Evolutionary conservation across 2,113 vertebrate species (phyloP).

Genomic region (Mixornis gularis): DNA sequence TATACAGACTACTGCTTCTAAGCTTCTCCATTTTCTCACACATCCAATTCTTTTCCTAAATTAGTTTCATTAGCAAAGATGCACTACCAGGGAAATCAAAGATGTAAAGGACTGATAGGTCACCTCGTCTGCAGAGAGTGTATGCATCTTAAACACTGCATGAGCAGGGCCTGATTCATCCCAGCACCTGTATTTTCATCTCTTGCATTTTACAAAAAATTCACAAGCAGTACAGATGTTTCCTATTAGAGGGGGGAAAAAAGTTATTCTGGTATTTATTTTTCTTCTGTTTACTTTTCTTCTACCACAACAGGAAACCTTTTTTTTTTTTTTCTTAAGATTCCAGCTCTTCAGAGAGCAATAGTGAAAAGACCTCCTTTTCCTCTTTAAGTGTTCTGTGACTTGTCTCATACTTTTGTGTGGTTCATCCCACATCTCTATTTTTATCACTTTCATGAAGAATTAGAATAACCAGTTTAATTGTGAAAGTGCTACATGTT

Average conservation of each 20-base stretch:
- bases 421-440: not conserved
- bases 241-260: rapidly evolving
- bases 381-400: not conserved
- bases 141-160: not conserved
- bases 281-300: not conserved
- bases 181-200: not conserved
- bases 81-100: not conserved
- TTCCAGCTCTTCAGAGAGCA: not conserved
- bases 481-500: not conserved
- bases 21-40: not conserved
- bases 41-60: not conserved
- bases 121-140: not conserved
- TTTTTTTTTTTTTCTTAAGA: rapidly evolving
- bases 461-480: not conserved
- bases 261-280: not conserved
- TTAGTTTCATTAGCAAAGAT: not conserved
- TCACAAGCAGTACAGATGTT: not conserved
- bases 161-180: not conserved
- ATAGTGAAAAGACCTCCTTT: not conserved
- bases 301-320: not conserved
- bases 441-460: not conserved
- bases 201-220: not conserved
- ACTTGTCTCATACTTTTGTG: not conserved
- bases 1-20: not conserved
- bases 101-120: not conserved